These are phyloP conservation scores for Dissostichus mawsoni DNA, from an alignment of 2,113 vertebrate genomes.

Conservation along the genomic window DNA sequence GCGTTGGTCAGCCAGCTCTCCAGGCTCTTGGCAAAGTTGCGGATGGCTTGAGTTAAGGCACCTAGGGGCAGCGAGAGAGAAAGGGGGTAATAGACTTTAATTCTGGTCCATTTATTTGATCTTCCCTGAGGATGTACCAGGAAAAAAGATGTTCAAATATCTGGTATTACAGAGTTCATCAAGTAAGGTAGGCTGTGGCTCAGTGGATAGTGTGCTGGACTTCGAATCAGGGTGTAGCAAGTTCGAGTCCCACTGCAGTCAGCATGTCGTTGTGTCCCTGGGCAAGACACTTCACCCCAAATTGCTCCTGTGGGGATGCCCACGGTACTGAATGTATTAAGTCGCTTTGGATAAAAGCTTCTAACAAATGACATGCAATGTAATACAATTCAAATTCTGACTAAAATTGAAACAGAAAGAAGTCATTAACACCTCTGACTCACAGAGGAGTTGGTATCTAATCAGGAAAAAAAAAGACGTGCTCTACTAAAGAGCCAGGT, in stretches of 20 bases:
- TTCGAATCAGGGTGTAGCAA: too few species aligned
- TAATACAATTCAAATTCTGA: neutral
- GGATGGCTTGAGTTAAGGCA: conserved; percentile 98
- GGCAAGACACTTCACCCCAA: too few species aligned
- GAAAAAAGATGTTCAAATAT: neutral
- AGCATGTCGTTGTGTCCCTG: too few species aligned
- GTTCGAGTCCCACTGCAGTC: too few species aligned
- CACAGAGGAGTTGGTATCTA: neutral
- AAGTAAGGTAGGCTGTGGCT: too few species aligned
- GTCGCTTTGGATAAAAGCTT: too few species aligned
- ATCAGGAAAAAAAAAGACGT: neutral
- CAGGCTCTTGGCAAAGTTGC: conserved; percentile 96
- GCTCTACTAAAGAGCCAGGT: neutral
- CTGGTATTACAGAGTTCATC: too few species aligned
- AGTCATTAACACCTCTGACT: neutral
- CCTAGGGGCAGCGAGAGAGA: conserved; percentile 73
- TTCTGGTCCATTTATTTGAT: neutral
- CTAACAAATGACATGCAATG: too few species aligned
- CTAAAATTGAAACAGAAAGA: conserved; percentile 23
- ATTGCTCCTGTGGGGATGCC: too few species aligned
- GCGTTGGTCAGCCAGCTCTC: conserved; percentile 95
- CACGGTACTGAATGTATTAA: too few species aligned
- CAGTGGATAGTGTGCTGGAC: too few species aligned
- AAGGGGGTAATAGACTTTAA: neutral
- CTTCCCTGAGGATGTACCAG: neutral